A percentile compares a stretch with the other conserved stretches of the same genome.
phyloP scores from a whole-genome alignment of 2,797 vertebrate genomes.

The Lophura swinhoii region DNA sequence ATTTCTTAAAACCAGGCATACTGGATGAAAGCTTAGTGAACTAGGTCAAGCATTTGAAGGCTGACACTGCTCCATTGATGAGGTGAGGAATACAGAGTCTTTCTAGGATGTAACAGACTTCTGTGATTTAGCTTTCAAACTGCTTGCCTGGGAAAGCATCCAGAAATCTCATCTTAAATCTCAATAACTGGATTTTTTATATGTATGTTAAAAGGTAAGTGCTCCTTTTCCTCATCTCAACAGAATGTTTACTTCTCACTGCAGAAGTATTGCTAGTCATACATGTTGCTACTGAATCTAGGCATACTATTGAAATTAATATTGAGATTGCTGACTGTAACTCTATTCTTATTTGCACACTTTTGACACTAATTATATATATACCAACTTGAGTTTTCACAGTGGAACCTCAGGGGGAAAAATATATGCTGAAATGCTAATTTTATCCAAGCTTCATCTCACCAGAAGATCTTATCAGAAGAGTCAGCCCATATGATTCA shows the following conservation, averaged over 20 bases:
- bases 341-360: not conserved
- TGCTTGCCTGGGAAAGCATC: constrained; percentile 30
- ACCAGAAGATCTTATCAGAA: not conserved
- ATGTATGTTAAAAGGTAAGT: constrained; percentile 3
- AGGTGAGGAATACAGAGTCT: constrained; percentile 40
- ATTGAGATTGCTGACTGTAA: not conserved
- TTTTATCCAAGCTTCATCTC: not conserved
- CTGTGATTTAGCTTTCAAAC: constrained; percentile 35
- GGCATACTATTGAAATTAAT: not conserved
- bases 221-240: not conserved
- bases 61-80: constrained; percentile 53
- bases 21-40: constrained; percentile 56
- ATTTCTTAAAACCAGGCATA: constrained; percentile 51
- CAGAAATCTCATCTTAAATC: constrained; percentile 37
- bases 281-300: not conserved
- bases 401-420: not conserved
- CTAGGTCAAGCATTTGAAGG: constrained; percentile 47
- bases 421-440: not conserved
- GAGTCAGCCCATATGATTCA: not conserved
- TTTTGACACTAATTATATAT: not conserved
- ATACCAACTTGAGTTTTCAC: not conserved
- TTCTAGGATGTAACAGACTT: constrained; percentile 50
- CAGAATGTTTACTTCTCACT: not conserved
- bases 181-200: not conserved
- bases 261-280: not conserved